Evolutionary conservation across 2,797 vertebrate species (phyloP), one percentile per base, ranked within the genome.

Genomic region (Leptoclinus maculatus): DNA sequence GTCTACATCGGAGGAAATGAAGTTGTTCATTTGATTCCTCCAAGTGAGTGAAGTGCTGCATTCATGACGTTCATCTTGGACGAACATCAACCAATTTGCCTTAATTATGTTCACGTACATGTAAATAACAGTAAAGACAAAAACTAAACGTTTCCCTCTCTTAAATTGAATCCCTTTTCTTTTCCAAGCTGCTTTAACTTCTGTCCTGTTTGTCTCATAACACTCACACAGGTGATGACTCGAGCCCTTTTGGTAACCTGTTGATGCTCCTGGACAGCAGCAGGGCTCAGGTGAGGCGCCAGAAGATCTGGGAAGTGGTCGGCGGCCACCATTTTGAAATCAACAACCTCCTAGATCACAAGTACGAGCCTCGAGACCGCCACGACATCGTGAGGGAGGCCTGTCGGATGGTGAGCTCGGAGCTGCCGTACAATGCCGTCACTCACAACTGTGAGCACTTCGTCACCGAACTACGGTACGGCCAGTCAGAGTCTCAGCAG

Each of bases 361-460:
- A 87, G 60, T 91, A 86, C 19, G 0, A 7, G 0, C 93, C 94
- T 0, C 83, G 79, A 19, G 84, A 91, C 0, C 14, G 36, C 0
- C 1, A 2, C 53, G 38, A 75, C 12, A 95, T 96, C 3, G 34
- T 96, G 72, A 84, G 51, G 57, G 84, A 76, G 0, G 96, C 96
- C 0, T 83, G 92, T 45, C 57, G 62, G 9, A 36, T 85, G 80
- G 92, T 95, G 47, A 94, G 91, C 2, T 38, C 3, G 39, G 78
- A 71, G 58, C 51, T 92, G 3, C 78, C 68, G 0, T 97, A 96
- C 66, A 89, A 62, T 9, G 3, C 94, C 13, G 34, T 74, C 45
- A 76, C 70, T 0, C 32, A 80, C 25, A 97, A 96, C 93, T 96
- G 96, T 4, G 96, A 97, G 82, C 96, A 97, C 86, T 96, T 96